Evolutionary conservation across 2,113 vertebrate species (phyloP).

Genomic region (Daphoenositta chrysoptera): DNA sequence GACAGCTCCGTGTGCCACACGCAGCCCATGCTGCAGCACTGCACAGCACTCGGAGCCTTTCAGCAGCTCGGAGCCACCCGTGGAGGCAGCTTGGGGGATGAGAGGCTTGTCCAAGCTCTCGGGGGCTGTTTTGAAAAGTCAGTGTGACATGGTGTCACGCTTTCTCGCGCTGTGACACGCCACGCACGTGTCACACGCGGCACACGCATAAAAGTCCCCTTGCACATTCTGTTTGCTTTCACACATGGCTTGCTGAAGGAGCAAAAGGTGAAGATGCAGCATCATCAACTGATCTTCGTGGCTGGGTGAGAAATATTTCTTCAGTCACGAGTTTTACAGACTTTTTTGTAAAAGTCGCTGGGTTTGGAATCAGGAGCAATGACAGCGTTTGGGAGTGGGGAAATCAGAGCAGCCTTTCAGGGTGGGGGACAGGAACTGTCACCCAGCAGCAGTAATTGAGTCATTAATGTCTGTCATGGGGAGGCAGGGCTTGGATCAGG

Average conservation of each 20-base stretch:
- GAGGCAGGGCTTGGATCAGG: not conserved
- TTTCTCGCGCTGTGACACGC: not conserved
- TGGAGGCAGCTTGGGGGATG: not conserved
- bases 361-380: fast-evolving
- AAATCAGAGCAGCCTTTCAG: not conserved
- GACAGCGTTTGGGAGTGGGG: not conserved
- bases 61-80: not conserved
- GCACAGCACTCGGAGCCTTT: not conserved
- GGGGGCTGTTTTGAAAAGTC: not conserved
- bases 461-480: not conserved
- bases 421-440: not conserved
- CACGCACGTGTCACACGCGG: too few relatives aligned
- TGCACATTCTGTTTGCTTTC: not conserved
- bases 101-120: not conserved
- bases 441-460: not conserved
- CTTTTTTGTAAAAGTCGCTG: not conserved
- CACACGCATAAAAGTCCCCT: not conserved
- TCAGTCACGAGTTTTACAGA: not conserved
- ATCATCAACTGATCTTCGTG: not conserved
- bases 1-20: not conserved
- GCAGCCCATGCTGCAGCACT: not conserved
- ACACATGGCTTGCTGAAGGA: not conserved
- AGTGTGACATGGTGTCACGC: not conserved
- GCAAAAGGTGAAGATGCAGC: not conserved
- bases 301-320: not conserved